A percentile compares a stretch with the other conserved stretches of the same genome.
Conservation (phyloP, 1,140 invertebrate genomes). For the Hyphantria cunea region DNA sequence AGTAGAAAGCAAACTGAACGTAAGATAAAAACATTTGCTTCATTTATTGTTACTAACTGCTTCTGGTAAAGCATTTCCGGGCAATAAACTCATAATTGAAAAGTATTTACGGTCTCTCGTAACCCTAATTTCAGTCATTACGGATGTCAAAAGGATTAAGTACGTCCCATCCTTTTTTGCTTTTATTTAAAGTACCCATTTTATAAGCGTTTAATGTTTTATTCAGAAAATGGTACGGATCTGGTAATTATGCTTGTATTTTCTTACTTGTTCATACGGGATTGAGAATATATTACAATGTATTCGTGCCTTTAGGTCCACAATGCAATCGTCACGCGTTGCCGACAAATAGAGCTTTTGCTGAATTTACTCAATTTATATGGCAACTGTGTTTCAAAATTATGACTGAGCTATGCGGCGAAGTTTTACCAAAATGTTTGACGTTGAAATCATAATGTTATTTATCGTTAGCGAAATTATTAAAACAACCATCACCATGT, state of each 20-base stretch:
- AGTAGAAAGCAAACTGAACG: background rate
- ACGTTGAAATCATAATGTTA: slow-evolving; percentile 43
- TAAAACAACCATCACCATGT: slow-evolving; percentile 7
- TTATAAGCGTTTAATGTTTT: background rate
- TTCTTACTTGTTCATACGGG: background rate
- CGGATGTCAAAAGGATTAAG: slow-evolving; percentile 14
- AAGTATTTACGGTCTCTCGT: slow-evolving; percentile 24
- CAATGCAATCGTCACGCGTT: slow-evolving; percentile 43
- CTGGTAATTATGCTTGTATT: background rate
- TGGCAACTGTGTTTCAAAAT: slow-evolving; percentile 50
- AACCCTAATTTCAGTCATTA: slow-evolving; percentile 29
- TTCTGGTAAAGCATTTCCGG: slow-evolving; percentile 9
- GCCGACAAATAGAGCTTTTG: slow-evolving; percentile 49
- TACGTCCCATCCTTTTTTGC: slow-evolving; percentile 7
- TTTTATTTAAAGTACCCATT: background rate
- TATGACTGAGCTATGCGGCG: slow-evolving; percentile 44
- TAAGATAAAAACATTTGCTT: slow-evolving; percentile 4
- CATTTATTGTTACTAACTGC: background rate
- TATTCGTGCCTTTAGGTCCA: slow-evolving; percentile 28
- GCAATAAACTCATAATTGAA: slow-evolving; percentile 24
- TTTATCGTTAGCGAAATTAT: slow-evolving; percentile 22
- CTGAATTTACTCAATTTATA: slow-evolving; percentile 54
- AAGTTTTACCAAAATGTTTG: slow-evolving; percentile 54
- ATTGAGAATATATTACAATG: background rate
- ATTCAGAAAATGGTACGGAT: background rate